phyloP scores from a whole-genome alignment of 2,888 invertebrate species.

The Ferdinandea cuprea region DNA sequence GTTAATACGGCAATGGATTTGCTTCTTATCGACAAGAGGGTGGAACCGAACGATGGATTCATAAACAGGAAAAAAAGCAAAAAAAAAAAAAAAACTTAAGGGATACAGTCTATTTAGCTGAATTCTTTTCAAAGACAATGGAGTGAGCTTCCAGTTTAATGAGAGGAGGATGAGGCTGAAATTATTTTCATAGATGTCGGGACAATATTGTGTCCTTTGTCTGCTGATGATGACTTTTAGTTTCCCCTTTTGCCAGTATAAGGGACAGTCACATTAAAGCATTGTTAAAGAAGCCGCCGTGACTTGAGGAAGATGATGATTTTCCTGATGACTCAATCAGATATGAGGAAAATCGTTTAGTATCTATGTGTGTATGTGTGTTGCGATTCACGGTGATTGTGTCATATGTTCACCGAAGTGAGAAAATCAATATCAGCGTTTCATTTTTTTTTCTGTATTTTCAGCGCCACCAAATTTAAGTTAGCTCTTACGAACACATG shows the following conservation, averaged over 20 bases:
- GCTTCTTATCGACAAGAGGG: constrained; percentile 7
- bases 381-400: not conserved
- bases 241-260: too few species aligned
- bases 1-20: constrained; percentile 67
- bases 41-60: constrained; percentile 28
- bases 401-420: constrained; percentile 4
- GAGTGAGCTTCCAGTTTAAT: constrained; percentile 32
- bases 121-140: constrained; percentile 57
- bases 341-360: not conserved
- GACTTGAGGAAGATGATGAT: too few species aligned
- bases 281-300: not conserved
- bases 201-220: constrained; percentile 5
- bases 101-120: constrained; percentile 55
- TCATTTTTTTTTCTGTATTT: too few species aligned
- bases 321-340: constrained; percentile 4
- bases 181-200: not conserved
- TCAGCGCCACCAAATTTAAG: too few species aligned
- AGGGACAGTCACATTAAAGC: constrained; percentile 5
- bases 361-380: not conserved
- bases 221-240: constrained; percentile 12
- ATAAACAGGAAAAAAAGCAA: constrained; percentile 27
- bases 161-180: constrained; percentile 19
- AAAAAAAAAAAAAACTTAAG: too few species aligned
- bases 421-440: not conserved
- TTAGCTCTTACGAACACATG: too few species aligned